Conservation (phyloP, 2,113 vertebrate genomes). For the Gavia stellata region DNA sequence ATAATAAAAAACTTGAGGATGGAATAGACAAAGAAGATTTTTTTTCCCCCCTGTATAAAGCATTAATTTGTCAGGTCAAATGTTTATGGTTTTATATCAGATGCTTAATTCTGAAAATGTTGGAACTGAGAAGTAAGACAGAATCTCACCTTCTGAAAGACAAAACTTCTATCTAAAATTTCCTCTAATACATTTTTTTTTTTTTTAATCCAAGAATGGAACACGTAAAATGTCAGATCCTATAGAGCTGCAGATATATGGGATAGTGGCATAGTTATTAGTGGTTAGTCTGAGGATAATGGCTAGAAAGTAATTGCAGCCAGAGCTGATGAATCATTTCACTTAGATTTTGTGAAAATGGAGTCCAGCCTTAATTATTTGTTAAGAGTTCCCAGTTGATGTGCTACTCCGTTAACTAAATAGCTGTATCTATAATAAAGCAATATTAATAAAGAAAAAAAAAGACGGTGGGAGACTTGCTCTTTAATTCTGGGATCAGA, state of each 20-base stretch:
- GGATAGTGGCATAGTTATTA: constrained; percentile 16
- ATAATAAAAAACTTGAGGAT: background rate
- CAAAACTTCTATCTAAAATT: background rate
- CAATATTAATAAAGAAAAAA: constrained; percentile 6
- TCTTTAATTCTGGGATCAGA: background rate
- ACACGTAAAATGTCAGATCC: background rate
- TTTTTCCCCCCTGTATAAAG: background rate
- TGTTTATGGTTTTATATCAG: background rate
- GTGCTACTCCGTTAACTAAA: background rate
- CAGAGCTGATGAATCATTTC: constrained; percentile 58
- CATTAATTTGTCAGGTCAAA: background rate
- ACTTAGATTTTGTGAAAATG: constrained; percentile 58
- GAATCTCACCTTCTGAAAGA: constrained; percentile 1
- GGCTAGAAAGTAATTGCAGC: constrained; percentile 48
- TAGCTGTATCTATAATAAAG: constrained; percentile 14
- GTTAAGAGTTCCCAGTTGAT: constrained; percentile 4
- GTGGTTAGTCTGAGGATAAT: constrained; percentile 14
- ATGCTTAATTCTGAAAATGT: background rate
- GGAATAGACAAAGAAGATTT: background rate
- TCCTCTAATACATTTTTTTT: background rate
- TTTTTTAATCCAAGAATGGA: background rate
- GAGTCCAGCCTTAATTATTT: constrained; percentile 45
- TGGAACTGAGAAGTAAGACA: background rate
- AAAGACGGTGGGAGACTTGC: background rate
- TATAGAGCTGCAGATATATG: constrained; percentile 5